Evolutionary conservation across 2,797 vertebrate species (phyloP).

Genomic region (Novumbra hubbsi): DNA sequence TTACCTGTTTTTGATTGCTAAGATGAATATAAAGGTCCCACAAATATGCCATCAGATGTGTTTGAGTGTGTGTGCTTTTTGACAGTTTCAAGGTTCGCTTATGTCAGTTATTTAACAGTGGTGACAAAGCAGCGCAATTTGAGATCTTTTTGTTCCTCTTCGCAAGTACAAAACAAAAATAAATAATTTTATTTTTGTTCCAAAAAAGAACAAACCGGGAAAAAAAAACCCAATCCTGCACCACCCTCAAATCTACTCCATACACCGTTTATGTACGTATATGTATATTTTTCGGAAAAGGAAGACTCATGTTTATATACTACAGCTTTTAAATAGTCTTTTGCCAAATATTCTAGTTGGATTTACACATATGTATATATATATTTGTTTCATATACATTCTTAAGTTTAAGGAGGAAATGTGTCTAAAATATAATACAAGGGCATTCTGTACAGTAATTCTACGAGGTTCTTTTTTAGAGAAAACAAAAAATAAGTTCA

Average conservation of each 20-base stretch:
- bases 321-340: slow-evolving; percentile 78
- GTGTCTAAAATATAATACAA: slow-evolving; percentile 93
- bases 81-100: slow-evolving; percentile 56
- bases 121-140: slow-evolving; percentile 73
- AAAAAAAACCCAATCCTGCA: slow-evolving; percentile 24
- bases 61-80: slow-evolving; percentile 59
- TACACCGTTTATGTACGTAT: slow-evolving; percentile 67
- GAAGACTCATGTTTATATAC: slow-evolving; percentile 84
- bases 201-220: slow-evolving; percentile 34
- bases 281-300: slow-evolving; percentile 72
- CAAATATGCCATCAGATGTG: slow-evolving; percentile 46
- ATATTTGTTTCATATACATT: slow-evolving; percentile 86
- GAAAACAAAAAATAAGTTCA: slow-evolving; percentile 75
- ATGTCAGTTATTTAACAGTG: slow-evolving; percentile 75
- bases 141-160: slow-evolving; percentile 61
- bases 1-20: slow-evolving; percentile 54
- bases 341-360: slow-evolving; percentile 77
- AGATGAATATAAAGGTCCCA: slow-evolving; percentile 35
- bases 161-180: slow-evolving; percentile 49
- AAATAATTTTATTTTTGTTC: too few species aligned
- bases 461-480: slow-evolving; percentile 80
- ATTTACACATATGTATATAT: slow-evolving; percentile 70
- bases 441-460: slow-evolving; percentile 83
- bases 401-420: slow-evolving; percentile 84
- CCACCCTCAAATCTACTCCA: slow-evolving; percentile 46